phyloP scores from a whole-genome alignment of 2,113 vertebrate genomes.

The Sisor rabdophorus region DNA sequence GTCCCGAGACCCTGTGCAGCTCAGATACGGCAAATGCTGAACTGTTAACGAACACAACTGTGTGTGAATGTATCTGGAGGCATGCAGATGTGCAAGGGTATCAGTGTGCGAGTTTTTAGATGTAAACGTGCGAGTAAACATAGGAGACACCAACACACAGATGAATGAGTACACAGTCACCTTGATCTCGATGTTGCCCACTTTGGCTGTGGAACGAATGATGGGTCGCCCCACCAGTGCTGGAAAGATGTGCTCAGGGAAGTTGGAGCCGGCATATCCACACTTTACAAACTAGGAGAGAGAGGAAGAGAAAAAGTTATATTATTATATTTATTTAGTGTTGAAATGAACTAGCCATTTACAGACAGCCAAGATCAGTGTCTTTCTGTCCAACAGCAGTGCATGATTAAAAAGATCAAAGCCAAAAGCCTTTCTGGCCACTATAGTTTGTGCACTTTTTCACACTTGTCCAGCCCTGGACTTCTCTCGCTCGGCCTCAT shows the following conservation, averaged over 20 bases:
- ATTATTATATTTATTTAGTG: not conserved
- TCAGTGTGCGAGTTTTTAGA: too few species aligned
- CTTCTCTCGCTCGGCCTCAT: not conserved
- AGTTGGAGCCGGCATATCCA: constrained; percentile 87
- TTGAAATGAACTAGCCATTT: not conserved
- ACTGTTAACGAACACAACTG: not conserved
- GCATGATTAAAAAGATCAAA: constrained; percentile 3
- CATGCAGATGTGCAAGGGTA: too few species aligned
- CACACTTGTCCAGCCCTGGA: not conserved
- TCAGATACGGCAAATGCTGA: not conserved
- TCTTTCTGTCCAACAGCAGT: not conserved
- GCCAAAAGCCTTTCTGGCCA: not conserved
- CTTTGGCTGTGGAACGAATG: constrained; percentile 90
- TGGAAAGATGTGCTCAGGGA: constrained; percentile 89
- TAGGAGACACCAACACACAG: too few species aligned
- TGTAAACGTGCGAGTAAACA: too few species aligned
- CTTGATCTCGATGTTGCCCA: constrained; percentile 94
- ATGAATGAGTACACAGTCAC: constrained; percentile 58
- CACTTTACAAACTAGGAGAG: constrained; percentile 84
- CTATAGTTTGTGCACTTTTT: not conserved
- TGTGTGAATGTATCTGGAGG: not conserved
- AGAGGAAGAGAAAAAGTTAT: not conserved
- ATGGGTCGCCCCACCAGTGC: constrained; percentile 88
- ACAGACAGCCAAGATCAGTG: not conserved
- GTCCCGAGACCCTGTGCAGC: not conserved